phyloP scores from a whole-genome alignment of 2,888 invertebrate genomes.

The Rhorus exstirpatorius region DNA sequence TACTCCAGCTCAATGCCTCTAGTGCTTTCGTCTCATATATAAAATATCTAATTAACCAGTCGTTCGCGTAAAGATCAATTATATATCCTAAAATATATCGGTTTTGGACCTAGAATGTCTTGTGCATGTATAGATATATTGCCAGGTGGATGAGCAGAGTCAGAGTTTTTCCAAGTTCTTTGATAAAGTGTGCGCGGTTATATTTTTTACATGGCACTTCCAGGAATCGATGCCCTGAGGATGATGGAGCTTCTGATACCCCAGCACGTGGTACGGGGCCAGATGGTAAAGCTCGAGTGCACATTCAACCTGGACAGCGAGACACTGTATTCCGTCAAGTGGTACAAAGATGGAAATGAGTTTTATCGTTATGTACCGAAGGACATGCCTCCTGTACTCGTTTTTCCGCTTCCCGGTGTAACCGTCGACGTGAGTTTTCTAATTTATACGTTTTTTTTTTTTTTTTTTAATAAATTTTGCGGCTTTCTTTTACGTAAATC shows the following conservation, averaged over 20 bases:
- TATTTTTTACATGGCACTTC: slow-evolving; percentile 54
- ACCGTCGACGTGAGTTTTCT: slow-evolving; percentile 93
- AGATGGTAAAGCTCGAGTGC: slow-evolving; percentile 92
- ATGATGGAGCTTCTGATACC: slow-evolving; percentile 94
- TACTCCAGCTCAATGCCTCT: neutral
- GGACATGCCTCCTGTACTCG: slow-evolving; percentile 93
- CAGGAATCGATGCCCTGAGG: slow-evolving; percentile 86
- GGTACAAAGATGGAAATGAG: slow-evolving; percentile 97
- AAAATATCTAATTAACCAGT: slow-evolving; percentile 31
- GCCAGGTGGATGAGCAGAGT: slow-evolving; percentile 32
- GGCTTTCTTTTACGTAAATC: too few relatives aligned
- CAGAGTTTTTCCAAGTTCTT: slow-evolving; percentile 3
- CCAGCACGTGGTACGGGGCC: slow-evolving; percentile 92
- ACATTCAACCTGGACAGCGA: slow-evolving; percentile 94
- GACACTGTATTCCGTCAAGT: slow-evolving; percentile 95
- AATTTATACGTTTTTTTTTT: neutral
- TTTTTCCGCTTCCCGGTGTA: slow-evolving; percentile 93
- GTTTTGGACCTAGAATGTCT: neutral
- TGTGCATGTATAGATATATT: neutral
- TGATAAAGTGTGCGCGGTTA: slow-evolving; percentile 58
- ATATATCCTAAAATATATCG: slow-evolving; percentile 1
- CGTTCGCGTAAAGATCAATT: slow-evolving; percentile 16
- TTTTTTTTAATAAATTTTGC: too few relatives aligned
- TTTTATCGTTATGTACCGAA: slow-evolving; percentile 95
- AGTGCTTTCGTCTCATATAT: neutral